Conservation (phyloP, 2,888 invertebrate genomes). For the Mesopsocus fuscifrons region DNA sequence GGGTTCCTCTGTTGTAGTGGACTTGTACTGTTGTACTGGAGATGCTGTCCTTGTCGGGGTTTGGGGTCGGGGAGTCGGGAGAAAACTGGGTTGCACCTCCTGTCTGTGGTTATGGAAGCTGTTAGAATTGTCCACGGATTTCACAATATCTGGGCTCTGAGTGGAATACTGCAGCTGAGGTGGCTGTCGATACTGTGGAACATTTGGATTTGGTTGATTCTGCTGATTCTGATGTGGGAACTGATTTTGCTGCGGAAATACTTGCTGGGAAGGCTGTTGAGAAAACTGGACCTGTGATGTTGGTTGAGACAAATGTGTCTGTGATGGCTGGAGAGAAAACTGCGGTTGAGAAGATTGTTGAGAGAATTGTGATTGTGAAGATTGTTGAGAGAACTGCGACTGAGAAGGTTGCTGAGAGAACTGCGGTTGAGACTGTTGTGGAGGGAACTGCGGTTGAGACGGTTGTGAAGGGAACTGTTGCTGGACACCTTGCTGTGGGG, state of each 20-base stretch:
- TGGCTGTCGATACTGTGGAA: slow-evolving; percentile 4
- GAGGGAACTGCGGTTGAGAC: no score
- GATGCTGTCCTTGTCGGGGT: slow-evolving; percentile 18
- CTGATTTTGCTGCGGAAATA: slow-evolving; percentile 13
- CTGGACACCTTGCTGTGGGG: no score
- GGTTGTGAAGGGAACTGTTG: no score
- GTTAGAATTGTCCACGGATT: slow-evolving; percentile 6
- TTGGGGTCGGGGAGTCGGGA: not conserved
- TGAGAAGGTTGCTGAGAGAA: not conserved
- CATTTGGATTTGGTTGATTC: slow-evolving; percentile 10
- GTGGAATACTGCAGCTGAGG: not conserved
- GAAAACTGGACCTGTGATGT: not conserved
- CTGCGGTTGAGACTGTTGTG: no score
- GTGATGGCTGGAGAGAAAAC: slow-evolving; percentile 7
- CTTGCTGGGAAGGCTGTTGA: slow-evolving; percentile 10
- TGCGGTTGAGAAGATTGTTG: slow-evolving; percentile 10
- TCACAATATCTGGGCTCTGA: no score
- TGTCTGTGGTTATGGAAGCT: slow-evolving; percentile 6
- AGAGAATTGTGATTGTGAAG: not conserved
- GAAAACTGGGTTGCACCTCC: not conserved
- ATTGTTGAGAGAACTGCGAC: slow-evolving; percentile 5
- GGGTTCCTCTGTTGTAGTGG: slow-evolving; percentile 20
- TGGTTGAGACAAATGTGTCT: slow-evolving; percentile 10
- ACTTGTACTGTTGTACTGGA: slow-evolving; percentile 29
- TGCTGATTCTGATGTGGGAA: slow-evolving; percentile 12